These are phyloP conservation scores for Ectemnius lituratus DNA, from an alignment of 2,888 invertebrate genomes.

Conservation along the genomic window DNA sequence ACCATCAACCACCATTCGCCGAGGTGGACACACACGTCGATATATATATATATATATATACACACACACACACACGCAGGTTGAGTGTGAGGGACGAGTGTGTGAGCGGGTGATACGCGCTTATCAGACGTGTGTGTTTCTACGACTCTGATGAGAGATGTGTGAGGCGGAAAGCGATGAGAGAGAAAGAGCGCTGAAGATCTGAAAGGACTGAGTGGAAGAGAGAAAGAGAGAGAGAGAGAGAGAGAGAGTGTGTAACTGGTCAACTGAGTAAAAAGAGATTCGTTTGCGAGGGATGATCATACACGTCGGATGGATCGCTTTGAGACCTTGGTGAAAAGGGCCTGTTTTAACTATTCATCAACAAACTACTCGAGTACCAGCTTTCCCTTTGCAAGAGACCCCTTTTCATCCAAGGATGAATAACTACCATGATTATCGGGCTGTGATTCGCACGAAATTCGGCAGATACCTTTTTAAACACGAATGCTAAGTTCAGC, in stretches of 20 bases:
- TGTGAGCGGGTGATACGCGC: not conserved
- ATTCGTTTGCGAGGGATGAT: no score
- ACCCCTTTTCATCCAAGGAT: no score
- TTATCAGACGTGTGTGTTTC: not conserved
- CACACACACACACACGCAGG: not conserved
- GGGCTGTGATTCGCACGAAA: no score
- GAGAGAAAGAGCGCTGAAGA: not conserved
- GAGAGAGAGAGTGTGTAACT: slow-evolving; percentile 2
- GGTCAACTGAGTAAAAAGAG: not conserved
- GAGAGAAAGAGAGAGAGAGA: slow-evolving; percentile 15
- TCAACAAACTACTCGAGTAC: no score
- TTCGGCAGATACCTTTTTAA: no score
- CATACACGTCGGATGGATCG: no score
- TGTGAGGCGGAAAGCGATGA: slow-evolving; percentile 6
- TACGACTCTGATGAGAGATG: not conserved
- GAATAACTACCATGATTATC: no score
- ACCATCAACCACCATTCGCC: not conserved
- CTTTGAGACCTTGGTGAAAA: no score
- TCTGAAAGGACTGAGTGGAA: not conserved
- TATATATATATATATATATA: no score
- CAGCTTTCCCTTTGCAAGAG: no score
- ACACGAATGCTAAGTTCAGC: no score
- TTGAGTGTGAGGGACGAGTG: not conserved
- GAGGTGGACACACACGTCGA: not conserved
- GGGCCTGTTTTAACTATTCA: no score